Conservation (phyloP, 1,140 invertebrate genomes). For the Heterodera schachtii region DNA sequence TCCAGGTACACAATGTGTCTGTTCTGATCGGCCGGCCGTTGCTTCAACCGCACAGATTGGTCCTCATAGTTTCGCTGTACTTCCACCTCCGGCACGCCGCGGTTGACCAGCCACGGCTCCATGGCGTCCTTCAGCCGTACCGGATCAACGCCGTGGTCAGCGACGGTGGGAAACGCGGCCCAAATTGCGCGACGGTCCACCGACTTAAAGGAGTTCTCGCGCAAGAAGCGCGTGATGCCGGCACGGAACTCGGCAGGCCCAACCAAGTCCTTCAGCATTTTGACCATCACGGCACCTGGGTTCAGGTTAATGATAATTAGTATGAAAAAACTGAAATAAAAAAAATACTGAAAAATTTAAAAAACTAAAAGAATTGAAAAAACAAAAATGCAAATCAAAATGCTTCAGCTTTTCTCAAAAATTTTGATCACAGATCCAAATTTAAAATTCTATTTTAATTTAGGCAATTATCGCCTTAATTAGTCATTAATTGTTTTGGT, state of each 20-base stretch:
- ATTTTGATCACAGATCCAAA: too few relatives aligned
- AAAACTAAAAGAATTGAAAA: too few relatives aligned
- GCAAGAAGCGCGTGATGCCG: constrained; percentile 50
- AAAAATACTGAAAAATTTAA: too few relatives aligned
- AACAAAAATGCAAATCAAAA: too few relatives aligned
- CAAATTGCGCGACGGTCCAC: constrained; percentile 54
- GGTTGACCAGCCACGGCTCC: constrained; percentile 60
- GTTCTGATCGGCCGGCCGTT: constrained; percentile 51
- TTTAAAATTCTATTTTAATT: too few relatives aligned
- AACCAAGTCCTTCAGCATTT: constrained; percentile 58
- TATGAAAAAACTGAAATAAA: too few relatives aligned
- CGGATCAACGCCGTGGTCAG: constrained; percentile 59
- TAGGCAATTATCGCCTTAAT: too few relatives aligned
- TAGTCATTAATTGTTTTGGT: neutral
- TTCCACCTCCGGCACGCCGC: constrained; percentile 58
- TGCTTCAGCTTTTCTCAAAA: too few relatives aligned
- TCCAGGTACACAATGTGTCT: constrained; percentile 44
- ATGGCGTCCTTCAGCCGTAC: constrained; percentile 54
- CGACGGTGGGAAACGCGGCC: constrained; percentile 50
- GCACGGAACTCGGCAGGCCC: constrained; percentile 49
- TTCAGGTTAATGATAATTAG: too few relatives aligned
- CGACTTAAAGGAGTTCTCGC: constrained; percentile 33
- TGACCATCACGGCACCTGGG: constrained; percentile 44
- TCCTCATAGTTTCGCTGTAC: constrained; percentile 64
- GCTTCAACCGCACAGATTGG: constrained; percentile 56